These are phyloP conservation scores for Mesorhabditis spiculigera DNA, from an alignment of 2,888 invertebrate species.

Conservation along the genomic window DNA sequence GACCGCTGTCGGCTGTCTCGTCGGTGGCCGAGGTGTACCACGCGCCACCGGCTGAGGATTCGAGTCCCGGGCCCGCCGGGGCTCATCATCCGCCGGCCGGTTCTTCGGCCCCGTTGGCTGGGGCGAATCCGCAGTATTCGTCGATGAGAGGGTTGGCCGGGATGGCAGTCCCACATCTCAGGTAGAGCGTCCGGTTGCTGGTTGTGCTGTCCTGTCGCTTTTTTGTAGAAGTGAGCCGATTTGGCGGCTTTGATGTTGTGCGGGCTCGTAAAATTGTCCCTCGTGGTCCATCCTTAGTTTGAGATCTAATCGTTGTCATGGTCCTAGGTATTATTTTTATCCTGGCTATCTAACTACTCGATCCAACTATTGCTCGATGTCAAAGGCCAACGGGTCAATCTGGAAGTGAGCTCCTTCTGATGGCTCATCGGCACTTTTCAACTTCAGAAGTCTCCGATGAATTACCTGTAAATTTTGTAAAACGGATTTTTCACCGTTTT, in stretches of 20 bases:
- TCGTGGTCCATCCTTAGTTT: too few relatives aligned
- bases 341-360: too few relatives aligned
- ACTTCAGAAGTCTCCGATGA: too few relatives aligned
- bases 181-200: neutral
- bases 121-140: neutral
- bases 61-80: neutral
- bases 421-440: too few relatives aligned
- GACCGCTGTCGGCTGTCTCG: neutral
- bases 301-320: too few relatives aligned
- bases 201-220: neutral
- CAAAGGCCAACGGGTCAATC: too few relatives aligned
- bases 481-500: too few relatives aligned
- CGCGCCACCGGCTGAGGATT: neutral
- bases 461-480: too few relatives aligned
- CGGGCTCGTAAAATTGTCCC: too few relatives aligned
- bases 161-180: neutral
- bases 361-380: too few relatives aligned
- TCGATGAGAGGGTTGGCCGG: neutral
- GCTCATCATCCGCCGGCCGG: neutral
- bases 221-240: neutral
- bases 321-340: too few relatives aligned
- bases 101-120: neutral
- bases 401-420: too few relatives aligned
- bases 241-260: neutral
- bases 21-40: neutral